phyloP scores from a whole-genome alignment of 2,888 invertebrate genomes.

The Microctonus aethiopoides region DNA sequence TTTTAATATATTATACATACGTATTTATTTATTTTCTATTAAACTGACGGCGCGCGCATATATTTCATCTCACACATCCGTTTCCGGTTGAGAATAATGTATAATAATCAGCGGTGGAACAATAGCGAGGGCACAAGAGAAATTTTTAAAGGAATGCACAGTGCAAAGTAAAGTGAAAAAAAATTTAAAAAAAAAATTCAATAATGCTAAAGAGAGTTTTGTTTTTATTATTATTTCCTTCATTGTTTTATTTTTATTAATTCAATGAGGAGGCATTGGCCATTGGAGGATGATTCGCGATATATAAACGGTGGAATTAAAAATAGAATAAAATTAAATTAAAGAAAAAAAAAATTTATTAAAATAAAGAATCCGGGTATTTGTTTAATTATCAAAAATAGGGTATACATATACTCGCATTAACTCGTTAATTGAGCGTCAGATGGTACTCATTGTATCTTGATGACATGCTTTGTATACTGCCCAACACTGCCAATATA shows the following conservation, averaged over 20 bases:
- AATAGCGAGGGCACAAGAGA: constrained; percentile 49
- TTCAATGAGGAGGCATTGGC: neutral
- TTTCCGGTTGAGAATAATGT: constrained; percentile 59
- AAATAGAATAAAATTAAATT: constrained; percentile 34
- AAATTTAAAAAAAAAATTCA: constrained; percentile 1
- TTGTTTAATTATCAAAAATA: constrained; percentile 64
- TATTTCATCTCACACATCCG: constrained; percentile 67
- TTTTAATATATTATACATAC: neutral
- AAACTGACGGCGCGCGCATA: constrained; percentile 51
- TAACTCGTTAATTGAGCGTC: constrained; percentile 68
- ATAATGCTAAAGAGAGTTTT: neutral
- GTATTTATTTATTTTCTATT: constrained; percentile 43
- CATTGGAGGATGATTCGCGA: neutral
- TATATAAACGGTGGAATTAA: constrained; percentile 22
- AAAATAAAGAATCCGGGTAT: constrained; percentile 51
- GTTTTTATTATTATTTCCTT: neutral
- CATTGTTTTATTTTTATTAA: neutral
- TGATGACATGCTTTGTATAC: constrained; percentile 64
- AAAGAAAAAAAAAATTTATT: constrained; percentile 37
- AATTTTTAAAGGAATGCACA: constrained; percentile 17
- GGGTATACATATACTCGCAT: constrained; percentile 47
- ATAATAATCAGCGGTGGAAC: constrained; percentile 58
- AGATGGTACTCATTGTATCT: constrained; percentile 63
- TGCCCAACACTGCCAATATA: constrained; percentile 30
- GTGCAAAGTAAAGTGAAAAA: constrained; percentile 5